Evolutionary conservation across 2,888 invertebrate genomes (phyloP).

Genomic region (Drosophila neonasuta): DNA sequence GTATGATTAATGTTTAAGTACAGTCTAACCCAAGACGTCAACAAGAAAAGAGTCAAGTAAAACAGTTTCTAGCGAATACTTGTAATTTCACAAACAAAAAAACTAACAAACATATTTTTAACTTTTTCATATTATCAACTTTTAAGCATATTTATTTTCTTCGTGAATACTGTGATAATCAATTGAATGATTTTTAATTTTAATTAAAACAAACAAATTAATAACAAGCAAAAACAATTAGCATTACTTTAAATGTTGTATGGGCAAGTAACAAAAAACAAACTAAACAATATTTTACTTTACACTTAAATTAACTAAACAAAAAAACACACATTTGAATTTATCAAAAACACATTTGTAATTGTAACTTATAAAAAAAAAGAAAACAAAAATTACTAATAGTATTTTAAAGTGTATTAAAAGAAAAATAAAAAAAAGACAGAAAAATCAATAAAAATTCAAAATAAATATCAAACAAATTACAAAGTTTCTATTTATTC

Average conservation of each 20-base stretch:
- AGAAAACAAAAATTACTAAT: constrained; percentile 47
- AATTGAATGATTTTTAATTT: constrained; percentile 80
- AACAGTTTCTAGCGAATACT: constrained; percentile 61
- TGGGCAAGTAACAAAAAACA: constrained; percentile 43
- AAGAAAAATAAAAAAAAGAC: constrained; percentile 33
- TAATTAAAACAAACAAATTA: constrained; percentile 40
- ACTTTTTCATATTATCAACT: constrained; percentile 39
- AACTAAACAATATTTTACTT: constrained; percentile 29
- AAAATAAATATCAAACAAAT: constrained; percentile 63
- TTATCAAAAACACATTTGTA: constrained; percentile 58
- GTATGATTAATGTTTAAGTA: constrained; percentile 64
- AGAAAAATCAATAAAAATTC: constrained; percentile 55
- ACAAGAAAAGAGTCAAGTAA: constrained; percentile 44
- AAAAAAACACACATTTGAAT: constrained; percentile 48
- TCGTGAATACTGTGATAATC: constrained; percentile 82
- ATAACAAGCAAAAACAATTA: constrained; percentile 39
- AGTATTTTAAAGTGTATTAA: constrained; percentile 65
- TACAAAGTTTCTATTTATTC: constrained; percentile 8
- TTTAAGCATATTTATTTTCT: constrained; percentile 77
- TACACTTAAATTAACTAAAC: constrained; percentile 41
- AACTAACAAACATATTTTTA: constrained; percentile 24
- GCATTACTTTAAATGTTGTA: constrained; percentile 56
- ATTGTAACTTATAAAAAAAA: constrained; percentile 54
- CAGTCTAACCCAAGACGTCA: constrained; percentile 27
- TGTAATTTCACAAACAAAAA: constrained; percentile 34